Conservation (phyloP, 2,797 vertebrate genomes). For the Apogon hyalosoma region DNA sequence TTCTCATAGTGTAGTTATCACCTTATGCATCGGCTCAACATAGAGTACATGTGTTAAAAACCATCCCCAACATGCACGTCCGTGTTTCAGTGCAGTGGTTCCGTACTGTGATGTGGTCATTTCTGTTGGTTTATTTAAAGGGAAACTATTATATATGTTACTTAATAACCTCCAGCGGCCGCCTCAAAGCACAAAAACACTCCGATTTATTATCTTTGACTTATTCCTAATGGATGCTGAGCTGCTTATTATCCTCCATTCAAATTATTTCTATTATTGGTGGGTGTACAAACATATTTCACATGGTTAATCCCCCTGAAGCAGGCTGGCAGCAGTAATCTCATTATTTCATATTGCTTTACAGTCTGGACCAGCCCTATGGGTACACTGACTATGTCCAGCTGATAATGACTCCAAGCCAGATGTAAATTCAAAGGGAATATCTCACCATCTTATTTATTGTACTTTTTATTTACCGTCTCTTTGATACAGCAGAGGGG, state of each 20-base stretch:
- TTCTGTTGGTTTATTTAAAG: conserved; percentile 9
- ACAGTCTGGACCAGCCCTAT: conserved; percentile 4
- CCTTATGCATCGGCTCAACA: conserved; percentile 3
- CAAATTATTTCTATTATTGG: conserved; percentile 1
- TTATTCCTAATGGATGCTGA: background rate
- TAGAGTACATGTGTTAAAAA: background rate
- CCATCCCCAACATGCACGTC: background rate
- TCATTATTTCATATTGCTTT: conserved; percentile 15
- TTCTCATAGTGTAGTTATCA: background rate
- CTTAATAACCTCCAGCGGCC: conserved; percentile 11
- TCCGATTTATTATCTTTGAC: conserved; percentile 15
- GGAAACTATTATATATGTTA: background rate
- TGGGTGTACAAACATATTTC: conserved; percentile 1
- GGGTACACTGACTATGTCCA: background rate
- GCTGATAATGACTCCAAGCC: conserved; percentile 1
- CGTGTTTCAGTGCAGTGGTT: background rate
- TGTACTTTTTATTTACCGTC: conserved; percentile 32
- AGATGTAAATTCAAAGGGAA: conserved; percentile 21
- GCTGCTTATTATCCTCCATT: conserved; percentile 12
- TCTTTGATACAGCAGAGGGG: conserved; percentile 16
- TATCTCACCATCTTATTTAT: conserved; percentile 9
- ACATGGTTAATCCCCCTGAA: conserved; percentile 5
- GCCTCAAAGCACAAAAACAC: conserved; percentile 5
- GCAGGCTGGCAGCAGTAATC: background rate
- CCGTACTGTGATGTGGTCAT: background rate